A percentile compares a stretch with the other conserved stretches of the same genome.
Conservation (phyloP, 2,888 invertebrate species). For the Coleophora flavipennella region DNA sequence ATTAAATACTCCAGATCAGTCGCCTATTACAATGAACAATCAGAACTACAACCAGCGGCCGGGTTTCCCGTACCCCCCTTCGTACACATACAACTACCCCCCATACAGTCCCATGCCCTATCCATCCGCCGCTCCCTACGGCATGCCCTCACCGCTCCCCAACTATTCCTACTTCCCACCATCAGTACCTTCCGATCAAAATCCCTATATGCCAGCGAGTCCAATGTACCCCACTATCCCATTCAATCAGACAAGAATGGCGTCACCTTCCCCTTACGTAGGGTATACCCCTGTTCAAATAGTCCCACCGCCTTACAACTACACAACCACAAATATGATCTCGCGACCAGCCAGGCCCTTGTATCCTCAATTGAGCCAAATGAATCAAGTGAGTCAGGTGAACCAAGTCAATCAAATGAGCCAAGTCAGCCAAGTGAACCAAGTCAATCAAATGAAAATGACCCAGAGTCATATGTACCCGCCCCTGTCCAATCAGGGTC, state of each 20-base stretch:
- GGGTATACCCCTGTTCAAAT: slow-evolving; percentile 31
- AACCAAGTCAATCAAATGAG: too few relatives aligned
- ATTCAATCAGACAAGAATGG: slow-evolving; percentile 56
- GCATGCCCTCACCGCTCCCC: slow-evolving; percentile 43
- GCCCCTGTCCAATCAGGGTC: slow-evolving; percentile 12
- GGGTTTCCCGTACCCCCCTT: slow-evolving; percentile 39
- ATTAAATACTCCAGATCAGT: slow-evolving; percentile 34
- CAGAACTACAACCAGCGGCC: slow-evolving; percentile 51
- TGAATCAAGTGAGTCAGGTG: too few relatives aligned
- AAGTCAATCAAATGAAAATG: slow-evolving; percentile 12
- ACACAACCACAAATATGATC: slow-evolving; percentile 58
- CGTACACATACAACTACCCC: slow-evolving; percentile 40
- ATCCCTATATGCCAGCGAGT: slow-evolving; percentile 29
- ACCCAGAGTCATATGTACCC: slow-evolving; percentile 46
- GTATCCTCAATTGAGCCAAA: slow-evolving; percentile 46
- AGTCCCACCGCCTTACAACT: slow-evolving; percentile 37
- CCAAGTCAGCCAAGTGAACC: too few relatives aligned
- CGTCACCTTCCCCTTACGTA: slow-evolving; percentile 42
- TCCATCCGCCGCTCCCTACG: slow-evolving; percentile 41
- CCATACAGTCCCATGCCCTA: slow-evolving; percentile 42
- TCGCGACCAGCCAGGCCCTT: slow-evolving; percentile 46
- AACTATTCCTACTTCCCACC: slow-evolving; percentile 38
- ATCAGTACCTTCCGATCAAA: slow-evolving; percentile 25
- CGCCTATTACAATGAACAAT: slow-evolving; percentile 48
- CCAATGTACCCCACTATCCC: slow-evolving; percentile 42